Evolutionary conservation across 2,888 invertebrate species (phyloP).

Genomic region (Malthinus flaveolus): DNA sequence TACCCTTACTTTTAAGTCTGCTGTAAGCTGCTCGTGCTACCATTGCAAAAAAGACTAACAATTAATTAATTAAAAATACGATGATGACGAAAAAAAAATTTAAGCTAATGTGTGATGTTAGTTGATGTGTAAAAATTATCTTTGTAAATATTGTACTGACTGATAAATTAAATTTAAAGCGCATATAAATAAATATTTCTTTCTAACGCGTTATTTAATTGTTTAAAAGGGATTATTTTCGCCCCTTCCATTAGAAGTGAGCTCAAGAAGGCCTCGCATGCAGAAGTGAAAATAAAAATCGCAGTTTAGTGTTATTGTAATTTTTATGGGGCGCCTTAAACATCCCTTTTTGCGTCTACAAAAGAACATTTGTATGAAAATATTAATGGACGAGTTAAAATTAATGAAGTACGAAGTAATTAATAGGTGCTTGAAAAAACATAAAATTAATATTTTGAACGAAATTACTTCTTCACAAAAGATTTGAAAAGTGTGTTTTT

Average conservation of each 20-base stretch:
- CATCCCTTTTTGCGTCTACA: no score
- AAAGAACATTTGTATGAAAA: not conserved
- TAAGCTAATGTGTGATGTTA: constrained; percentile 21
- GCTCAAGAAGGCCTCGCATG: no score
- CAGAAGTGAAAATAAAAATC: no score
- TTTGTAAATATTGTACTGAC: constrained; percentile 28
- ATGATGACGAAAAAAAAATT: not conserved
- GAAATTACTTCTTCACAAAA: not conserved
- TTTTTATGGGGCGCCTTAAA: no score
- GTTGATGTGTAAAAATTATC: constrained; percentile 18
- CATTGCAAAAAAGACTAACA: constrained; percentile 78
- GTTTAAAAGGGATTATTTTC: not conserved
- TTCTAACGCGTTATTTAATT: constrained; percentile 3
- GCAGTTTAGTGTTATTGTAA: no score
- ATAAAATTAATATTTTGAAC: no score
- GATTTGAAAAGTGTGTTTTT: constrained; percentile 4
- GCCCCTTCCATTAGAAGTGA: not conserved
- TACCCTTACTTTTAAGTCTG: constrained; percentile 81
- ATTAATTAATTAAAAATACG: constrained; percentile 1
- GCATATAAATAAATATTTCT: constrained; percentile 18
- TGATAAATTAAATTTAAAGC: constrained; percentile 21
- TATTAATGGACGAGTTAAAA: not conserved
- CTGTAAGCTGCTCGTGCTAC: constrained; percentile 80
- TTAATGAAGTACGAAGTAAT: not conserved
- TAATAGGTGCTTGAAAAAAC: no score